These are phyloP conservation scores for Brachyalestes nurse DNA, from an alignment of 2,797 vertebrate genomes.

Conservation along the genomic window DNA sequence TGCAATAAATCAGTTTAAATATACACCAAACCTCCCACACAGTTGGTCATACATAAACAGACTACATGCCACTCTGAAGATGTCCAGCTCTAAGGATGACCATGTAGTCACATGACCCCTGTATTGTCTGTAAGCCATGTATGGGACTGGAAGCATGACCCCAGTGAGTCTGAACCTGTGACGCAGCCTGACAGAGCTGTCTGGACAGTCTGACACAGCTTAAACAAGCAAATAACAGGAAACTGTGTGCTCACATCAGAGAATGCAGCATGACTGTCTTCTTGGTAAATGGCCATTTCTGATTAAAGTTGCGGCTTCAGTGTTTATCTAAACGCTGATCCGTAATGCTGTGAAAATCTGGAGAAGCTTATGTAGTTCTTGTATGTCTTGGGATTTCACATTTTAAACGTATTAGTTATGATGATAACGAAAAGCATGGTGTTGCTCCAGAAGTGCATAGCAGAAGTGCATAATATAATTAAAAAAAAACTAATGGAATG, in stretches of 20 bases:
- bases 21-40: constrained; percentile 30
- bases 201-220: constrained; percentile 60
- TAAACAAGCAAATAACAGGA: constrained; percentile 76
- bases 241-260: constrained; percentile 59
- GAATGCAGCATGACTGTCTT: background rate
- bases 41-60: constrained; percentile 42
- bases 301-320: background rate
- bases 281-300: background rate
- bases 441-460: no score
- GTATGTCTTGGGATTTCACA: background rate
- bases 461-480: no score
- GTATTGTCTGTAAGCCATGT: constrained; percentile 45
- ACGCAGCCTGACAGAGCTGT: constrained; percentile 68
- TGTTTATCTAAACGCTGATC: background rate
- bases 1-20: constrained; percentile 11
- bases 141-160: constrained; percentile 46
- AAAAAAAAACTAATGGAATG: no score
- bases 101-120: background rate
- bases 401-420: no score
- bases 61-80: constrained; percentile 45
- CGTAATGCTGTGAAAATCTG: background rate
- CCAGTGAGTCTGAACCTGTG: constrained; percentile 53
- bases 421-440: no score
- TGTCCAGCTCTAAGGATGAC: constrained; percentile 3
- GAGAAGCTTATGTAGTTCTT: background rate